These are phyloP conservation scores for Drosophila cardini DNA, from an alignment of 1,140 invertebrate species.

Conservation along the genomic window DNA sequence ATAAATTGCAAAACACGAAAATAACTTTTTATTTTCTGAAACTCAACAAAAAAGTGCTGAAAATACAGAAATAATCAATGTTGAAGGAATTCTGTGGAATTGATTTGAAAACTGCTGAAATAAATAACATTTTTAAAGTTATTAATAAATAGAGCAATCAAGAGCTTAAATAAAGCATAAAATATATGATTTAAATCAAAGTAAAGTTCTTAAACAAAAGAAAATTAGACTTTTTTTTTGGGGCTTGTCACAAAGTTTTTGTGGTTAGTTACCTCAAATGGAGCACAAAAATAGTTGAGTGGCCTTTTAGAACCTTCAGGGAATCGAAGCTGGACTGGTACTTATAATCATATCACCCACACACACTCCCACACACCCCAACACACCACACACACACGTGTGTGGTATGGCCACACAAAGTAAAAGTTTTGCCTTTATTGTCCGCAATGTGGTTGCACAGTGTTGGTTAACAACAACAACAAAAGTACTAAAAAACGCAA, in stretches of 20 bases:
- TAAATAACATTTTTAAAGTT: neutral
- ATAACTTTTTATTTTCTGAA: slow-evolving; percentile 13
- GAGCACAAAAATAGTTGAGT: slow-evolving; percentile 70
- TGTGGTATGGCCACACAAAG: slow-evolving; percentile 48
- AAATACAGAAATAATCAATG: slow-evolving; percentile 10
- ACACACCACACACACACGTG: too few species aligned
- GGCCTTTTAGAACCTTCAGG: slow-evolving; percentile 23
- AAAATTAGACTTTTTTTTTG: neutral
- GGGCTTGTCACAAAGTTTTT: slow-evolving; percentile 17
- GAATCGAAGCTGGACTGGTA: slow-evolving; percentile 23
- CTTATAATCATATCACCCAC: slow-evolving; percentile 12
- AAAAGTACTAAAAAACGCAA: neutral
- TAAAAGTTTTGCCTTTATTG: slow-evolving; percentile 69
- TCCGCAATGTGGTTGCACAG: slow-evolving; percentile 57
- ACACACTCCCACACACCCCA: too few species aligned
- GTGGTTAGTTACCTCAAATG: slow-evolving; percentile 52
- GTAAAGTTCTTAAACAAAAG: neutral
- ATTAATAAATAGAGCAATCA: neutral
- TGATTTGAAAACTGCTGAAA: neutral
- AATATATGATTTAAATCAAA: slow-evolving; percentile 7
- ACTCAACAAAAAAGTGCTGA: slow-evolving; percentile 1
- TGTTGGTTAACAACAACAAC: slow-evolving; percentile 37
- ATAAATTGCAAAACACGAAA: slow-evolving; percentile 43
- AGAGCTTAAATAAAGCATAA: neutral
- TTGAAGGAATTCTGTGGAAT: neutral